These are phyloP conservation scores for Drosophila lutescens DNA, from an alignment of 2,888 invertebrate genomes.

Conservation along the genomic window DNA sequence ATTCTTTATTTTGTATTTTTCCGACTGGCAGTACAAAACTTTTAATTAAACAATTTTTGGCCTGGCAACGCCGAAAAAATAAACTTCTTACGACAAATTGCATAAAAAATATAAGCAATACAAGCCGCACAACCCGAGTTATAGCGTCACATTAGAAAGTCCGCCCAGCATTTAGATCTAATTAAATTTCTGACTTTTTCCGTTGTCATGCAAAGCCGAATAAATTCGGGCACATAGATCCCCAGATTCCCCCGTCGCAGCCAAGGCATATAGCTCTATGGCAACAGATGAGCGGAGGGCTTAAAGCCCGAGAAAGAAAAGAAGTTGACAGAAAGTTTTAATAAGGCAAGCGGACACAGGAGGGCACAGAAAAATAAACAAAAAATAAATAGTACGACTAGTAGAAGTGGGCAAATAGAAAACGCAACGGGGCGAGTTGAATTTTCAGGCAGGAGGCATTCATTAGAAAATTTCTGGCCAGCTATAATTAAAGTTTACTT, in stretches of 20 bases:
- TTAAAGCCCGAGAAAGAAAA: conserved; percentile 63
- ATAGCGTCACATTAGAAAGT: conserved; percentile 69
- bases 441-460: conserved; percentile 45
- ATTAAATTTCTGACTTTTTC: conserved; percentile 75
- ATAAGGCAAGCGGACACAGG: conserved; percentile 66
- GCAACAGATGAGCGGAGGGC: conserved; percentile 61
- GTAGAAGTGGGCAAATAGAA: conserved; percentile 56
- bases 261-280: conserved; percentile 52
- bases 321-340: conserved; percentile 79
- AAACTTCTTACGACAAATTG: conserved; percentile 75
- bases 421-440: conserved; percentile 43
- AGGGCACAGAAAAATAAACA: conserved; percentile 23
- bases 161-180: conserved; percentile 81
- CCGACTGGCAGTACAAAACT: conserved; percentile 69
- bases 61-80: conserved; percentile 60
- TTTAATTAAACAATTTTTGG: conserved; percentile 79
- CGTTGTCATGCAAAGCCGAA: conserved; percentile 71
- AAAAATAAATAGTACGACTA: conserved; percentile 39
- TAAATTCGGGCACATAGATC: conserved; percentile 45
- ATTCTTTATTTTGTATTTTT: conserved; percentile 22
- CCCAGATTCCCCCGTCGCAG: conserved; percentile 10
- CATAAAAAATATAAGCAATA: conserved; percentile 29
- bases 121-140: conserved; percentile 12
- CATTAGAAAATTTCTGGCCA: conserved; percentile 67
- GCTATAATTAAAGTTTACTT: conserved; percentile 80